Conservation (phyloP, 2,797 vertebrate genomes). For the Silurus lanzhouensis region DNA sequence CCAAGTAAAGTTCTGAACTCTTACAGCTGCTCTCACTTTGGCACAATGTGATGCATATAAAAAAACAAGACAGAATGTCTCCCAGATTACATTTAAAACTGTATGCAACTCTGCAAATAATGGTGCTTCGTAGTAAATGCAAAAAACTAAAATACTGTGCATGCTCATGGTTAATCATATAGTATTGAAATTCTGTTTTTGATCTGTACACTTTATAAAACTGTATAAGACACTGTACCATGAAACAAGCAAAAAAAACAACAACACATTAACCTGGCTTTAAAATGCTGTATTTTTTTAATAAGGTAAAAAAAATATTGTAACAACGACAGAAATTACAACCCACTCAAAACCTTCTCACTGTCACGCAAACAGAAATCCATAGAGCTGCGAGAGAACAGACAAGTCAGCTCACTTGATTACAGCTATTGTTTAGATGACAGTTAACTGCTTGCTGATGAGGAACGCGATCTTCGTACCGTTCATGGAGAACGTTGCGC, state of each 20-base stretch:
- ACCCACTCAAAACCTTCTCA: not conserved
- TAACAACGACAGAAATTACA: not conserved
- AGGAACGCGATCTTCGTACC: not conserved
- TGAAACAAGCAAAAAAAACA: not conserved
- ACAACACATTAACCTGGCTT: not conserved
- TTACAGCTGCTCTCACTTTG: not conserved
- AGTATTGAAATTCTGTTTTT: too few relatives aligned
- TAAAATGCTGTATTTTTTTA: not conserved
- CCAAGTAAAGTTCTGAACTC: not conserved
- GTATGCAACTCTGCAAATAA: not conserved
- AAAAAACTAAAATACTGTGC: not conserved
- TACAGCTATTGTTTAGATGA: slow-evolving; percentile 18
- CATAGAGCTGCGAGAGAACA: not conserved
- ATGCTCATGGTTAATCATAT: too few relatives aligned
- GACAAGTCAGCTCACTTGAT: slow-evolving; percentile 4
- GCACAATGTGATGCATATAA: not conserved
- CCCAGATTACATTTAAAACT: not conserved
- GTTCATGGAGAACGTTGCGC: slow-evolving; percentile 4
- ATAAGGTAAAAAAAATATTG: not conserved
- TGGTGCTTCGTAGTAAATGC: not conserved
- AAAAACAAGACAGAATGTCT: not conserved
- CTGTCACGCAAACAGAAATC: not conserved
- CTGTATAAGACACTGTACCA: not conserved
- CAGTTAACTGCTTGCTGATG: slow-evolving; percentile 2
- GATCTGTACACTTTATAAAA: not conserved